These are phyloP conservation scores for Daktulosphaira vitifoliae DNA, from an alignment of 1,140 invertebrate genomes.

Conservation along the genomic window DNA sequence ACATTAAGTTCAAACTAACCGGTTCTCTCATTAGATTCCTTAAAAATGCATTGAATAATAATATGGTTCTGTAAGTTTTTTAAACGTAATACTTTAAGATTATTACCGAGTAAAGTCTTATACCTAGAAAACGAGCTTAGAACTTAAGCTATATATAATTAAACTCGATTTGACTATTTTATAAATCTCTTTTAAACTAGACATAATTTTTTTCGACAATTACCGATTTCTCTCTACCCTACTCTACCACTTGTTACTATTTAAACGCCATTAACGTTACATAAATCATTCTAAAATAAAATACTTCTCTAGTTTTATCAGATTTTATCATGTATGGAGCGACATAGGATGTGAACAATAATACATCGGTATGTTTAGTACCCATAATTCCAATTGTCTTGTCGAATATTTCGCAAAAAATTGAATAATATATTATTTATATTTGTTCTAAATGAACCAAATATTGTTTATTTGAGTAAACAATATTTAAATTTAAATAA, in stretches of 20 bases:
- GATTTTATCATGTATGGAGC: too few relatives aligned
- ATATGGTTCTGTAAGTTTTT: not conserved
- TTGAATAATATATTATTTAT: too few relatives aligned
- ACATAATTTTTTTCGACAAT: not conserved
- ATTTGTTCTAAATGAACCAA: not conserved
- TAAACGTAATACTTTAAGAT: not conserved
- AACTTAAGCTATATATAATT: not conserved
- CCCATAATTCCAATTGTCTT: too few relatives aligned
- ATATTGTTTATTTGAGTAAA: not conserved
- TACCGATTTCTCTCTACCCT: not conserved
- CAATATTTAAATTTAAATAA: too few relatives aligned
- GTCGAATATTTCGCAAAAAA: too few relatives aligned
- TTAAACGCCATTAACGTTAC: not conserved
- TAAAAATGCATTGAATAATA: too few relatives aligned
- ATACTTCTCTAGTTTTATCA: not conserved
- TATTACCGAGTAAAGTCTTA: slow-evolving; percentile 2
- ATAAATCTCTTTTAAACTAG: not conserved
- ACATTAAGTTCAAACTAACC: too few relatives aligned
- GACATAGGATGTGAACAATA: too few relatives aligned
- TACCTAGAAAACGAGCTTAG: not conserved
- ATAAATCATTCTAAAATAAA: too few relatives aligned
- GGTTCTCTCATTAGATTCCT: too few relatives aligned
- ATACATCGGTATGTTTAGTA: too few relatives aligned
- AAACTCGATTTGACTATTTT: not conserved
- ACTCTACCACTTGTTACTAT: not conserved